These are phyloP conservation scores for Neomonachus schauinslandi DNA, from an alignment of 2,113 vertebrate genomes.

Conservation along the genomic window DNA sequence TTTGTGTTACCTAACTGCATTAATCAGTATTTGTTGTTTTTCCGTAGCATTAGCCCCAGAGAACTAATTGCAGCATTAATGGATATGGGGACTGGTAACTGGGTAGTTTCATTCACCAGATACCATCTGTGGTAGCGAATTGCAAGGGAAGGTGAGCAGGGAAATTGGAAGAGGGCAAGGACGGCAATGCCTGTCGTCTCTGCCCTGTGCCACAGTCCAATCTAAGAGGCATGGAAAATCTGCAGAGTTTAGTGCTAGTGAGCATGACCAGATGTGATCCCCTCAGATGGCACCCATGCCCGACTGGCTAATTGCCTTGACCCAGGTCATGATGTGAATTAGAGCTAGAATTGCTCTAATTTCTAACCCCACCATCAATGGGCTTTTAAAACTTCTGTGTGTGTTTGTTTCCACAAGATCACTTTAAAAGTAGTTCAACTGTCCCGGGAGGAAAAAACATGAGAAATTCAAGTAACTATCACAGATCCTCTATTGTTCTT, in stretches of 20 bases:
- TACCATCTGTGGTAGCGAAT: not conserved
- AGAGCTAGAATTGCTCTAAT: not conserved
- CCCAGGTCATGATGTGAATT: not conserved
- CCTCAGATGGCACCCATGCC: not conserved
- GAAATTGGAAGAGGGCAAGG: not conserved
- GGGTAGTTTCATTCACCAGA: not conserved
- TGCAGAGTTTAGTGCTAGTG: fast-evolving
- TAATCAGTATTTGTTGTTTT: not conserved
- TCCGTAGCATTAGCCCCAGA: not conserved
- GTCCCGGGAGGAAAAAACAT: not conserved
- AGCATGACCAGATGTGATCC: not conserved
- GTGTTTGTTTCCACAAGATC: not conserved
- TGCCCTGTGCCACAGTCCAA: not conserved
- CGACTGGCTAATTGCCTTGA: not conserved
- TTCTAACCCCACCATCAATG: not conserved
- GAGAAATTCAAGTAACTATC: not conserved
- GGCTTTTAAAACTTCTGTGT: not conserved
- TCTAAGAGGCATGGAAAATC: not conserved
- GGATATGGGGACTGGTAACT: not conserved
- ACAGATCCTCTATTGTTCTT: not conserved
- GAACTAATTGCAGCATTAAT: not conserved
- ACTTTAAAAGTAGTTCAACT: not conserved
- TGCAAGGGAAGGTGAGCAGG: not conserved
- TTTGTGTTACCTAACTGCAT: not conserved
- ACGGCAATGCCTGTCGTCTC: not conserved